phyloP scores from a whole-genome alignment of 2,113 vertebrate species.

The Psittacus erithacus region DNA sequence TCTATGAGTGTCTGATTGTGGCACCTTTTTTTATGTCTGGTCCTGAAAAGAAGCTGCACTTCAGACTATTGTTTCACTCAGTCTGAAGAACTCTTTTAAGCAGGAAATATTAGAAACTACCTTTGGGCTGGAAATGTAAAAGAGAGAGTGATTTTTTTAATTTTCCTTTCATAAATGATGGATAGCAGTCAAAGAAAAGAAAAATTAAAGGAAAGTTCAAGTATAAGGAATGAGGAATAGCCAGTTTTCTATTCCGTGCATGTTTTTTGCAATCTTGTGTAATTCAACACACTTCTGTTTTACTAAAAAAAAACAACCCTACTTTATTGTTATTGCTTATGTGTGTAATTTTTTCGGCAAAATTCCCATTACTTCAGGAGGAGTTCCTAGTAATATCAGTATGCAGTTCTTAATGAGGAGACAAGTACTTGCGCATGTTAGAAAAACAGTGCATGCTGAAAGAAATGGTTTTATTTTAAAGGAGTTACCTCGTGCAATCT shows the following conservation, averaged over 20 bases:
- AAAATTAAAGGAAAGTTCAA: background rate
- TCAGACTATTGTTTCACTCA: slow-evolving; percentile 49
- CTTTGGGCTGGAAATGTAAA: background rate
- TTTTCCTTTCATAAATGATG: background rate
- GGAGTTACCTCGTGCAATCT: background rate
- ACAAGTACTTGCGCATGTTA: background rate
- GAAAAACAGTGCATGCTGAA: background rate
- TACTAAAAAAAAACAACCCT: background rate
- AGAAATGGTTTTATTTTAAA: background rate
- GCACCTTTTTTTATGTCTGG: slow-evolving; percentile 4
- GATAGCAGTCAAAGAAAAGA: slow-evolving; percentile 5
- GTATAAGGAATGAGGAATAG: background rate
- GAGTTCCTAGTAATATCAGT: background rate
- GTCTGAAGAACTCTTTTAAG: slow-evolving; percentile 17
- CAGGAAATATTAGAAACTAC: slow-evolving; percentile 30
- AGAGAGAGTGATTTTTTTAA: background rate
- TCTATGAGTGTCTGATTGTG: slow-evolving; percentile 26
- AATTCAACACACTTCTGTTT: background rate
- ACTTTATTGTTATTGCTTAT: background rate
- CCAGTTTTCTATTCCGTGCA: background rate
- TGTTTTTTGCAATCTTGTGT: background rate
- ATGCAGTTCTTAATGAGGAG: background rate
- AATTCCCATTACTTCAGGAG: background rate
- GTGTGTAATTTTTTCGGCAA: background rate
- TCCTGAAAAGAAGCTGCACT: slow-evolving; percentile 25